Base-by-base conservation (phyloP, 2,888 invertebrate genomes). In the Mayetiola destructor region DNA sequence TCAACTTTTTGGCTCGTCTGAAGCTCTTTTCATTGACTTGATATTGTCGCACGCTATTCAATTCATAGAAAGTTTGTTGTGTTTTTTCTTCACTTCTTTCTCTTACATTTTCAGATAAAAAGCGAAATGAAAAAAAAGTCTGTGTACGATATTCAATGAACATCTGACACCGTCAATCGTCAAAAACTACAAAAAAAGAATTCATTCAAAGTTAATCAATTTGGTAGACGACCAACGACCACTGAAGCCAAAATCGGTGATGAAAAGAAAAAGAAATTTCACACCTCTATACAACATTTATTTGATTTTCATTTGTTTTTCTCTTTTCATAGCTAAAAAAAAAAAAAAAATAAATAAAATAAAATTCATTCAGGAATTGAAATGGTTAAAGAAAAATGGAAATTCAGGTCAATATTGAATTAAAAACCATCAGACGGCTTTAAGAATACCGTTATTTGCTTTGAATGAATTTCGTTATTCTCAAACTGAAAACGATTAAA, bases 271-370 rank as follows among this genome's bases (percentile, higher is more conserved):
- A 42, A 42, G 23, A 42, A 21, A 39, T 39, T 42, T 42, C 42
- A 42, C 42, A 42, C 23, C 14, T 42, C 6, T 23, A 21, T 21
- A n/a, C 21, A 3, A 23, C 8, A 23, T 42, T 42, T 42, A 42
- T 42, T 42, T 42, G 42, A 42, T 42, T 42, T 21, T n/a, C 42
- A 12, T 42, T 21, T 42, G n/a, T n/a, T n/a, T n/a, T n/a, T n/a
- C n/a, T n/a, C n/a, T n/a, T n/a, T n/a, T n/a, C n/a, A n/a, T n/a
- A n/a, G n/a, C n/a, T n/a, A n/a, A n/a, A n/a, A n/a, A n/a, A n/a
- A n/a, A n/a, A n/a, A n/a, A n/a, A n/a, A n/a, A n/a, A n/a, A n/a
- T n/a, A n/a, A n/a, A n/a, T n/a, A n/a, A n/a, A n/a, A n/a, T n/a
- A n/a, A n/a, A n/a, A n/a, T n/a, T n/a, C n/a, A n/a, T n/a, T n/a